Base-by-base conservation (phyloP, 2,797 vertebrate genomes). In the Caiman crocodilus region DNA sequence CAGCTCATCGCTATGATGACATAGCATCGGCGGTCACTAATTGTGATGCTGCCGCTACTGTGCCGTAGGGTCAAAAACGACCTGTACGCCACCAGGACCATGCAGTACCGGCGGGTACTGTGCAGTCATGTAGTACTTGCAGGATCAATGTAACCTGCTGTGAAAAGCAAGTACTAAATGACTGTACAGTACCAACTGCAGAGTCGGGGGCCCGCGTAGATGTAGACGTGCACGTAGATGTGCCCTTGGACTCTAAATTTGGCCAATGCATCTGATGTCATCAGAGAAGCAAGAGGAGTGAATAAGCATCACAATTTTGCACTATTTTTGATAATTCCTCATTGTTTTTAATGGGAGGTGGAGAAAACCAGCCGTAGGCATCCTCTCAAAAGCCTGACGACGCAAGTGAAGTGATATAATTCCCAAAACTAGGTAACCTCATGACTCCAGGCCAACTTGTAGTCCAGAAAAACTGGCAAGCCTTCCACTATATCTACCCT, bases 321-420 rank as follows among this genome's bases (percentile, higher is more conserved):
- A 42, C 50, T 17, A 35, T 67, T 85, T 82, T 92, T 91, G 86
- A 74, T 89, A 88, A 82, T 90, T 92, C 90, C 87, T 94, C 73
- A 87, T 86, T 86, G 78, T 18, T 0, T 0, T 42, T 35, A 56
- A 14, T 78, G 32, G 71, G 30, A 32, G n/a, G 23, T 30, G 21
- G 76, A 2, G 2, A 14, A 67, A 28, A 50, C 26, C 55, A 63
- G 14, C 4, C 3, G 21, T 2, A 6, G 76, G n/a, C 12, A 21
- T 26, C 35, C 42, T 0, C 0, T 50, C 64, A 85, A 69, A 80
- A 85, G 57, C 30, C 1, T 50, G 35, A 73, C 16, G 32, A 14
- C 7, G 7, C 35, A 26, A 21, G 16, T 71, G 32, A 35, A 42
- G 50, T 4, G 16, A 21, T 50, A 42, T 71, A 42, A 42, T 42